These are phyloP conservation scores for Drosophila koepferae DNA, from an alignment of 2,888 invertebrate species.

Conservation along the genomic window DNA sequence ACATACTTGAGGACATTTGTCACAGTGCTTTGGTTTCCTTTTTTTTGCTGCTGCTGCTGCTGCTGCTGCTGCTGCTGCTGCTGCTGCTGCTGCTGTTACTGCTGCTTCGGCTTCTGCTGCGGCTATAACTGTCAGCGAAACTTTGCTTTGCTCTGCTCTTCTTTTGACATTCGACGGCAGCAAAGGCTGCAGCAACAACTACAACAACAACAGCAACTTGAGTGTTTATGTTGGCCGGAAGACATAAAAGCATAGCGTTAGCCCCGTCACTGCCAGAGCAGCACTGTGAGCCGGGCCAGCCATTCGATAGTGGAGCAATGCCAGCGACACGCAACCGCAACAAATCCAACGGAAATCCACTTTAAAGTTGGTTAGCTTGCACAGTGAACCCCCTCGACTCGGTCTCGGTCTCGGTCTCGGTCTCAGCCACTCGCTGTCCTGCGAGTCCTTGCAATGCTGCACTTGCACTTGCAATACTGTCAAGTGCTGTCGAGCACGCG, in stretches of 20 bases:
- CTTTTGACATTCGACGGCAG: constrained; percentile 57
- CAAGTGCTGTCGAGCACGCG: constrained; percentile 77
- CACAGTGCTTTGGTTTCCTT: constrained; percentile 55
- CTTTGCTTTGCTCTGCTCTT: constrained; percentile 60
- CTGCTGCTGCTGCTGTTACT: constrained; percentile 21
- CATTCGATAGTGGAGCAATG: constrained; percentile 59
- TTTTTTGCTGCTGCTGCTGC: too few relatives aligned
- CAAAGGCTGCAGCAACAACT: constrained; percentile 40
- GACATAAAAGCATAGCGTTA: constrained; percentile 74
- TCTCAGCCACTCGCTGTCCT: constrained; percentile 2
- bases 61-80: neutral
- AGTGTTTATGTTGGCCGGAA: constrained; percentile 83
- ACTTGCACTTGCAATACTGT: constrained; percentile 69
- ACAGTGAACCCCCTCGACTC: neutral
- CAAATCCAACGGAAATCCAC: constrained; percentile 81
- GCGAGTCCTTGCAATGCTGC: constrained; percentile 44
- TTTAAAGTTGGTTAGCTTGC: constrained; percentile 70
- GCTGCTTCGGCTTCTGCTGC: constrained; percentile 19
- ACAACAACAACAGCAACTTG: constrained; percentile 51
- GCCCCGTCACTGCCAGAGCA: constrained; percentile 5
- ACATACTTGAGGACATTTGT: constrained; percentile 68
- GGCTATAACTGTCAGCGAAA: constrained; percentile 73
- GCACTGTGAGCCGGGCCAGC: neutral
- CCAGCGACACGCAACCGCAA: constrained; percentile 77
- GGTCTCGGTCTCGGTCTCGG: neutral